Evolutionary conservation across 2,113 vertebrate genomes (phyloP).

Genomic region (Ursus arctos): DNA sequence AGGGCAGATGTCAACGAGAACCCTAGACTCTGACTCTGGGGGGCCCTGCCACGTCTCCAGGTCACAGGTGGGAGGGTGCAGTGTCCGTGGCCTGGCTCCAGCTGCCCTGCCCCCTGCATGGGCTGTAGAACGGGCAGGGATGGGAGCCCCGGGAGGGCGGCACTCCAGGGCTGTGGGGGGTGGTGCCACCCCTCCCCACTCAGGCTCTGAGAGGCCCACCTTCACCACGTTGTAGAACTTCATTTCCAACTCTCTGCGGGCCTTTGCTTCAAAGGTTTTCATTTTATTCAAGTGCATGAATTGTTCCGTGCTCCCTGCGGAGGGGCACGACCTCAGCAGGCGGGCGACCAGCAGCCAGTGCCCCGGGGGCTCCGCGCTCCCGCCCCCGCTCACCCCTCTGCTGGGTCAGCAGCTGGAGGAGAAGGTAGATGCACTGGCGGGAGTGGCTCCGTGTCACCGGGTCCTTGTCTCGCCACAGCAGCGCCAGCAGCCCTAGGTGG

Average conservation of each 20-base stretch:
- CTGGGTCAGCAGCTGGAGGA: constrained; percentile 57
- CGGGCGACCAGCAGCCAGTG: accelerated
- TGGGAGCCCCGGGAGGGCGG: accelerated
- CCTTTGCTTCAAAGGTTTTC: background rate
- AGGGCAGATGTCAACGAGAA: background rate
- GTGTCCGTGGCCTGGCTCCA: accelerated
- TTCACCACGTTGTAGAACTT: constrained; percentile 35
- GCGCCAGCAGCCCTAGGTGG: constrained; percentile 63
- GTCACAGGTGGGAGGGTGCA: background rate
- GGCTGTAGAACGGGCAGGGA: accelerated
- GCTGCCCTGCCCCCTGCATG: background rate
- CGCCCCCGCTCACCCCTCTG: constrained; percentile 53
- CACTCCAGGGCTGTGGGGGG: background rate
- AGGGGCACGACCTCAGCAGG: accelerated
- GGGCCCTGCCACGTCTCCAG: too few species aligned
- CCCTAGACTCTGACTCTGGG: background rate
- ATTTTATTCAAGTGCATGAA: background rate
- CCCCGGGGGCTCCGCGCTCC: background rate
- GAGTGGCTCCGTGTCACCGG: background rate
- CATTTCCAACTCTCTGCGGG: accelerated
- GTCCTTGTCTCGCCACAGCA: constrained; percentile 62
- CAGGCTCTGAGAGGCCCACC: background rate
- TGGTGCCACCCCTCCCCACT: background rate
- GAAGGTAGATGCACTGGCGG: constrained; percentile 12
- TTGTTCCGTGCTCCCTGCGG: accelerated